A percentile compares a stretch with the other conserved stretches of the same genome.
phyloP scores from a whole-genome alignment of 2,113 vertebrate genomes.

The Dasyprocta punctata region DNA sequence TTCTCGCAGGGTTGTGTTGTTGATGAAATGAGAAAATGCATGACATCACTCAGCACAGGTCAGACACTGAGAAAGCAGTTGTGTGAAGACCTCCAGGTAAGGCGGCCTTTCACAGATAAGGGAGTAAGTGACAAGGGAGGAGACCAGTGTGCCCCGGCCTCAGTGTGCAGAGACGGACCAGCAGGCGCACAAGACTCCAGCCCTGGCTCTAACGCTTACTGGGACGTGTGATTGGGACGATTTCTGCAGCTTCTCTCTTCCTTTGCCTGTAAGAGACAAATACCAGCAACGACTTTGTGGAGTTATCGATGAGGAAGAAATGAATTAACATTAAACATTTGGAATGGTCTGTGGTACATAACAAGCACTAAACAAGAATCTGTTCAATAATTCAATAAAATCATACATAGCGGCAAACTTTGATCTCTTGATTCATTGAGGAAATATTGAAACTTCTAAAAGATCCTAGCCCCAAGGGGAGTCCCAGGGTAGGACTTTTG shows the following conservation, averaged over 20 bases:
- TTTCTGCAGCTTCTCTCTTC: neutral
- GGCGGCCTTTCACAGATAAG: neutral
- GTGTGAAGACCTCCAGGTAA: neutral
- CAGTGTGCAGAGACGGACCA: neutral
- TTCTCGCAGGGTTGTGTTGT: neutral
- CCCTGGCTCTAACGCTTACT: neutral
- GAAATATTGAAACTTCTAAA: neutral
- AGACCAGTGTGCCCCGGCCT: no score
- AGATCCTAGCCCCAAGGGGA: neutral
- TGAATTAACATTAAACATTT: neutral
- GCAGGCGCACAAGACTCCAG: neutral
- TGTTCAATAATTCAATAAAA: conserved; percentile 12
- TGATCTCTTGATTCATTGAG: neutral
- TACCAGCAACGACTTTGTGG: neutral
- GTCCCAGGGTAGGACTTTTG: neutral
- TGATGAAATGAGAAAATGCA: neutral
- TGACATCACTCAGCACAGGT: neutral
- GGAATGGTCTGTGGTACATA: neutral
- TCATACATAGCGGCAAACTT: neutral
- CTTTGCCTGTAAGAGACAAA: neutral
- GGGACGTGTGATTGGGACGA: neutral
- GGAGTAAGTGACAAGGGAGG: neutral
- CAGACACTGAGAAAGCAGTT: neutral
- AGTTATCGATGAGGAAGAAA: neutral
- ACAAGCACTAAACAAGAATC: neutral